phyloP scores from a whole-genome alignment of 2,888 invertebrate genomes.

The Amblyjoppa proteus region DNA sequence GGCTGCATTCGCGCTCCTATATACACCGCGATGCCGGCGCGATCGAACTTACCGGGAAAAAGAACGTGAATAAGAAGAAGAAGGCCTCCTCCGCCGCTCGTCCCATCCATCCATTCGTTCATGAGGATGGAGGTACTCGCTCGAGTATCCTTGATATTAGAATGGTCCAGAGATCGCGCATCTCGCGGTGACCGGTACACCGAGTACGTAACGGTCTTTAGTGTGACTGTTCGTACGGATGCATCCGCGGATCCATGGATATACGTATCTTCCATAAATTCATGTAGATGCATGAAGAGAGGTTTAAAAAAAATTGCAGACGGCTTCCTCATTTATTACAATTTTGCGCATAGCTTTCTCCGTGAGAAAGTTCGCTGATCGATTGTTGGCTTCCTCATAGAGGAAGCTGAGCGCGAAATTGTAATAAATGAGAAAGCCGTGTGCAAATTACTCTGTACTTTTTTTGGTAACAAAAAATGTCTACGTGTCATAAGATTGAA shows the following conservation, averaged over 20 bases:
- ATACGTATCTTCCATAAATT: constrained; percentile 16
- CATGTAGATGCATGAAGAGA: neutral
- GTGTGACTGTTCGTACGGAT: constrained; percentile 28
- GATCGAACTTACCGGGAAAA: constrained; percentile 26
- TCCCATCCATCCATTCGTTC: constrained; percentile 62
- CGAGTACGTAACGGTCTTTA: constrained; percentile 35
- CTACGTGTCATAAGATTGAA: neutral
- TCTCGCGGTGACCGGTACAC: constrained; percentile 63
- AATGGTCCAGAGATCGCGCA: constrained; percentile 79
- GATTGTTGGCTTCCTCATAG: too few relatives aligned
- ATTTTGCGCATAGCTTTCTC: too few relatives aligned
- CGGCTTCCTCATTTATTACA: too few relatives aligned
- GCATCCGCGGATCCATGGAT: neutral
- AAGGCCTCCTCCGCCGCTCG: constrained; percentile 45
- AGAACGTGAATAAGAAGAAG: constrained; percentile 23
- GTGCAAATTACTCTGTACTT: too few relatives aligned
- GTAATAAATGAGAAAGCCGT: too few relatives aligned
- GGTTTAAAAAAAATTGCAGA: neutral
- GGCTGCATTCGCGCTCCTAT: constrained; percentile 80
- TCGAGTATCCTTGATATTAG: constrained; percentile 83
- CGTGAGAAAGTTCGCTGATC: too few relatives aligned
- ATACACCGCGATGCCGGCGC: constrained; percentile 51
- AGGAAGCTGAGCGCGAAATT: too few relatives aligned
- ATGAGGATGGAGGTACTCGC: constrained; percentile 25
- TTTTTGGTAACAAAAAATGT: neutral